Evolutionary conservation across 2,113 vertebrate species (phyloP).

Genomic region (Sylvia atricapilla): DNA sequence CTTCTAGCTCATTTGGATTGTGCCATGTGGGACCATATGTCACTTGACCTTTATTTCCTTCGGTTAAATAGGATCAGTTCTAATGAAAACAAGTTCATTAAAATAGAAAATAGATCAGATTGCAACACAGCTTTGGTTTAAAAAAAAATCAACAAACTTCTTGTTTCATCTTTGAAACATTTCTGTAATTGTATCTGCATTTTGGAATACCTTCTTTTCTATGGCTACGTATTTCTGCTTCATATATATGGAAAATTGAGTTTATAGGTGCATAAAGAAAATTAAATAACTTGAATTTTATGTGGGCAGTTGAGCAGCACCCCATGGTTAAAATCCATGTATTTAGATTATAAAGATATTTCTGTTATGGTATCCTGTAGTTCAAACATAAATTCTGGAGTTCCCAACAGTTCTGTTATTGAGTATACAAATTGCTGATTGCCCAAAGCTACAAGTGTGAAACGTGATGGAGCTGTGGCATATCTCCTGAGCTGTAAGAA

Average conservation of each 20-base stretch:
- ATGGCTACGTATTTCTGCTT: not conserved
- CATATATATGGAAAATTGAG: not conserved
- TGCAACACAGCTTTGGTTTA: not conserved
- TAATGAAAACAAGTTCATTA: not conserved
- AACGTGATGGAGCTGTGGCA: not conserved
- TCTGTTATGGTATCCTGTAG: not conserved
- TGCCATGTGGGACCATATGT: constrained; percentile 13
- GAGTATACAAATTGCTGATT: not conserved
- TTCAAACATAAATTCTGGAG: not conserved
- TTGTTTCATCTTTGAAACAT: not conserved
- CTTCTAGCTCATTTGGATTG: not conserved
- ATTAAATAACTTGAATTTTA: not conserved
- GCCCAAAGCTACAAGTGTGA: not conserved
- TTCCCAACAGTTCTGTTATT: not conserved
- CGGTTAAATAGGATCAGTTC: not conserved
- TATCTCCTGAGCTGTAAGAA: not conserved
- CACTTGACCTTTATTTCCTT: constrained; percentile 24
- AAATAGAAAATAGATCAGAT: not conserved
- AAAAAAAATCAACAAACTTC: not conserved
- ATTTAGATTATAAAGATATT: not conserved
- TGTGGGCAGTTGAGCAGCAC: not conserved
- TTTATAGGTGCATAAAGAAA: not conserved
- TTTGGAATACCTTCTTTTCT: not conserved
- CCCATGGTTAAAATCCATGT: not conserved
- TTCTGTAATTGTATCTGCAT: not conserved